phyloP scores from a whole-genome alignment of 2,888 invertebrate genomes.

The Xanthia togata region DNA sequence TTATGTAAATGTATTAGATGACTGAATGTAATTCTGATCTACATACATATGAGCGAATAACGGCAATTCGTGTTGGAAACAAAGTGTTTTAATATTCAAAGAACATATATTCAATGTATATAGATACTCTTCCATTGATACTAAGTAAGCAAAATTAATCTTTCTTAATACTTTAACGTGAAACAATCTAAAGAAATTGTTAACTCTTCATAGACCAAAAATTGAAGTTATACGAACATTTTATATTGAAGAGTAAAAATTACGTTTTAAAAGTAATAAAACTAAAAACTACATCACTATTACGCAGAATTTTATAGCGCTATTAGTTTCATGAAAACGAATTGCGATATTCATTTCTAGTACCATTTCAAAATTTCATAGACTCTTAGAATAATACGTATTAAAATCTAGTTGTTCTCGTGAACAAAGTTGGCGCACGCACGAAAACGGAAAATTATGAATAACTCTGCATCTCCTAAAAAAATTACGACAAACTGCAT shows the following conservation, averaged over 20 bases:
- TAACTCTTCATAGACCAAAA: not conserved
- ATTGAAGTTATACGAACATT: not conserved
- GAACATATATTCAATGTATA: too few species aligned
- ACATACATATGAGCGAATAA: constrained; percentile 38
- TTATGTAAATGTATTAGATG: constrained; percentile 52
- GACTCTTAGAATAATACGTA: constrained; percentile 2
- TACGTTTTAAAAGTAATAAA: constrained; percentile 17
- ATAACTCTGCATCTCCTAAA: constrained; percentile 13
- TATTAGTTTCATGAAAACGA: constrained; percentile 15
- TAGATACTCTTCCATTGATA: not conserved
- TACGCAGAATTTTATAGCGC: constrained; percentile 7
- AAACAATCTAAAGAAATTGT: not conserved
- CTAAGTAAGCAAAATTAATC: not conserved
- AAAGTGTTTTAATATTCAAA: constrained; percentile 31
- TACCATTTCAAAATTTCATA: constrained; percentile 7
- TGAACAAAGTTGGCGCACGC: constrained; percentile 27
- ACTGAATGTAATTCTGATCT: constrained; percentile 45
- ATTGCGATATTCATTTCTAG: constrained; percentile 6
- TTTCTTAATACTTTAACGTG: not conserved
- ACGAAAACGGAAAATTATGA: constrained; percentile 23
- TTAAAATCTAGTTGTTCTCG: constrained; percentile 16
- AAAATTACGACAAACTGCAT: constrained; percentile 45
- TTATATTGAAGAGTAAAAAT: constrained; percentile 4
- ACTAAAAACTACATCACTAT: constrained; percentile 2
- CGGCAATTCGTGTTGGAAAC: constrained; percentile 3